Percentiles rank a stretch among this genome's conserved stretches.
Evolutionary conservation across 2,113 vertebrate genomes (phyloP).

Genomic region (Petrocephalus microphthalmus): DNA sequence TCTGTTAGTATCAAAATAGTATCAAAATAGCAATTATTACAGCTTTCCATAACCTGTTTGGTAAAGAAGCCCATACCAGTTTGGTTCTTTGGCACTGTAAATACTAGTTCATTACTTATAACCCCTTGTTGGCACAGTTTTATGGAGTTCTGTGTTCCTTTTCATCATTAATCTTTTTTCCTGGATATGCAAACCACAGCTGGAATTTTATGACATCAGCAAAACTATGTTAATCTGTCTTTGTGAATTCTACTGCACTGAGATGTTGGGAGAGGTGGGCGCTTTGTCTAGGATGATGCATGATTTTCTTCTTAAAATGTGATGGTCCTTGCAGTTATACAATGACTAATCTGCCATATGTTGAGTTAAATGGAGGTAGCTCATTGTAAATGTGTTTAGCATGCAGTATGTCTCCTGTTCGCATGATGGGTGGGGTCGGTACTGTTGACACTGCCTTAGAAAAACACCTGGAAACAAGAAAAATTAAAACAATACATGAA

Average conservation of each 20-base stretch:
- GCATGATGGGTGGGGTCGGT: constrained; percentile 38
- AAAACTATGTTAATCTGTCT: constrained; percentile 55
- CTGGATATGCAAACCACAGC: constrained; percentile 42
- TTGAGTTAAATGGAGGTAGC: constrained; percentile 38
- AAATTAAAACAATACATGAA: constrained; percentile 49
- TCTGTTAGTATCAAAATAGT: not conserved
- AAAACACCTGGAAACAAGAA: constrained; percentile 33
- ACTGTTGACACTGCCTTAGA: constrained; percentile 22
- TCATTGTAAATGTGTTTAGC: constrained; percentile 61
- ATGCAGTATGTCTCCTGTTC: constrained; percentile 40
- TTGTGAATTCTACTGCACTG: constrained; percentile 34
- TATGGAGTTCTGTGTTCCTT: constrained; percentile 22
- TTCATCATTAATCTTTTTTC: constrained; percentile 37
- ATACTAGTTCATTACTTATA: not conserved
- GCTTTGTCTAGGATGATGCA: constrained; percentile 49
- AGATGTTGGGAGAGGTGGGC: constrained; percentile 35
- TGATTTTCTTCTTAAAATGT: constrained; percentile 41
- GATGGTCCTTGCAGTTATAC: constrained; percentile 32
- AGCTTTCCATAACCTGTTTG: not conserved
- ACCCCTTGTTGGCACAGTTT: not conserved
- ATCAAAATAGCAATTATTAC: not conserved
- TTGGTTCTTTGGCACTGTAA: not conserved
- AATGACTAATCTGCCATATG: constrained; percentile 50
- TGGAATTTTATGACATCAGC: constrained; percentile 56
- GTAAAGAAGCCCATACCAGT: not conserved